phyloP scores from a whole-genome alignment of 2,113 vertebrate genomes.

The Cricetomys ansorgei region DNA sequence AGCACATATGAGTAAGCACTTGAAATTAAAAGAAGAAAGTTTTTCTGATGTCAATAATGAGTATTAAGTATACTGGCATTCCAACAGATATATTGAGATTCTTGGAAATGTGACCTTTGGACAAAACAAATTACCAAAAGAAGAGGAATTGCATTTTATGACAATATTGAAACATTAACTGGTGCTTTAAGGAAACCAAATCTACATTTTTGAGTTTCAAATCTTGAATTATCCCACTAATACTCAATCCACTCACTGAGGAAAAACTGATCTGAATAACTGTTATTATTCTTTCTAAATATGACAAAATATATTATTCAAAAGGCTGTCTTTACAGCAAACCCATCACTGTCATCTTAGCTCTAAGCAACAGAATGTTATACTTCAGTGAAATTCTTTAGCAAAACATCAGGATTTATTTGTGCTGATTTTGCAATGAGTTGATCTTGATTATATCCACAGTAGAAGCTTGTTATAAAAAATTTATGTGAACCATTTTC shows the following conservation, averaged over 20 bases:
- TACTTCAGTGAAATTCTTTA: conserved; percentile 38
- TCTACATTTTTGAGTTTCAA: conserved; percentile 16
- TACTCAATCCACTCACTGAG: conserved; percentile 5
- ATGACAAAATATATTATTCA: conserved; percentile 60
- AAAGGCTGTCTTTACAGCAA: conserved; percentile 40
- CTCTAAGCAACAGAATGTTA: conserved; percentile 44
- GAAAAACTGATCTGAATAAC: conserved; percentile 18
- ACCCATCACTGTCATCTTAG: conserved; percentile 11
- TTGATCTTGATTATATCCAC: neutral
- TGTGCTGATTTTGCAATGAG: neutral
- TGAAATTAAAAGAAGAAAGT: too few species aligned
- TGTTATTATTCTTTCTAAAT: conserved; percentile 67
- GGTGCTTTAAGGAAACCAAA: conserved; percentile 1
- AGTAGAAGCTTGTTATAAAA: neutral
- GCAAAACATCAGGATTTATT: neutral
- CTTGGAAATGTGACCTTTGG: neutral
- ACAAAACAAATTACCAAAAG: neutral
- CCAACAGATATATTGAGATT: neutral
- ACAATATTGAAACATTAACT: conserved; percentile 2
- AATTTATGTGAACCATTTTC: neutral
- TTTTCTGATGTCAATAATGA: conserved; percentile 17
- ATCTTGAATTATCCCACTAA: conserved; percentile 10
- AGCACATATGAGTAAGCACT: neutral
- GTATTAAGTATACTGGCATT: neutral
- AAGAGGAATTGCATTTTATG: neutral